Evolutionary conservation across 1,140 invertebrate genomes (phyloP), one percentile per base, ranked within the genome.

Genomic region (Drosophila takahashii): DNA sequence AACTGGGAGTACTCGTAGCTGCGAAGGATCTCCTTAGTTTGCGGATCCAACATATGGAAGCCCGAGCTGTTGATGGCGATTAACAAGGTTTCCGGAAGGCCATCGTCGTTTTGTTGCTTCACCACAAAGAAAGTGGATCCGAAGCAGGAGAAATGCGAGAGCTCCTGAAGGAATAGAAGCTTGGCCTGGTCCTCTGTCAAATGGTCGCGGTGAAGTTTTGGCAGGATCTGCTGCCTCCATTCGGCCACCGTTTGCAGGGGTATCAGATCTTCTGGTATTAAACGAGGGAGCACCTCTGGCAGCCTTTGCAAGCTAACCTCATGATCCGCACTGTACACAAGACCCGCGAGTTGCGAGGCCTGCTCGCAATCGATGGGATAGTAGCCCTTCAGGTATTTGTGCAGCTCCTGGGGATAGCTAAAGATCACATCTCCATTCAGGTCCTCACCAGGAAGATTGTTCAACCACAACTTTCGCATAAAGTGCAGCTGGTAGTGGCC

Each of bases 81-180:
- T 10, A 98, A 93, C 11, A 98, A 94, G 76, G 96, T 94, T 92
- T 98, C 97, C 4, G 97, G 97, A 89, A 96, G 96, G 45, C 94
- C 95, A 0, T 96, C 94, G 75, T 98, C 96, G 3, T 97, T 97
- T 5, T 96, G 96, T 90, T 96, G 97, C 92, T 97, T 98, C 0
- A 98, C 97, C 94, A 98, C 97, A 93, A 99, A 99, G 93, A 99
- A 99, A 0, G 98, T 97, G 7, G 97, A 98, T 15, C 98, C 98
- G 93, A 98, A 99, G 58, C 97, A 98, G 96, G 94, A 96, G 96
- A 81, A 67, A 5, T 95, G 94, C 84, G 95, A 96, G 36, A 98
- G 95, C 64, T 95, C 94, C 85, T 97, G 96, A 9, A 99, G 93
- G 90, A 99, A 98, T 62, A 94, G 93, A 22, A 96, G 93, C 92